A percentile compares a stretch with the other conserved stretches of the same genome.
phyloP scores from a whole-genome alignment of 2,797 vertebrate species.

The Pangasius sanitwongsei region DNA sequence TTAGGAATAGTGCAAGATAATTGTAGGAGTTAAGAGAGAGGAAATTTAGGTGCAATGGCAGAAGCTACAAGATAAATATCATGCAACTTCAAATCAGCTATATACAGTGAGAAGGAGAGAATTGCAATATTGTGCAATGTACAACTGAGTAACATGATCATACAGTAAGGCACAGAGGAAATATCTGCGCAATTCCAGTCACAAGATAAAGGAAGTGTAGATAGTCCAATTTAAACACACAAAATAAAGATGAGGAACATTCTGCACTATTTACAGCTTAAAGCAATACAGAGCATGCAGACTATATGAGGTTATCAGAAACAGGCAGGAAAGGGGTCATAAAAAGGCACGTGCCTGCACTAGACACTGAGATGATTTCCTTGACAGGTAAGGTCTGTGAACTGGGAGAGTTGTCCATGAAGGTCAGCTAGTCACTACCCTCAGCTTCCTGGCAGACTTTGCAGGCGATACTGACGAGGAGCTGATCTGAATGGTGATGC shows the following conservation, averaged over 20 bases:
- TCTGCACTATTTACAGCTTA: neutral
- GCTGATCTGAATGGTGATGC: neutral
- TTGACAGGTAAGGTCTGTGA: neutral
- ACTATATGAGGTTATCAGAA: neutral
- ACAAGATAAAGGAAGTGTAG: neutral
- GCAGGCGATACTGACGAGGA: neutral
- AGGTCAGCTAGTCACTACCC: neutral
- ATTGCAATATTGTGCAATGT: conserved; percentile 20
- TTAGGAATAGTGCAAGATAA: neutral
- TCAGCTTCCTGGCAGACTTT: neutral
- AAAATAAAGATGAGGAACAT: neutral
- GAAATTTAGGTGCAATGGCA: neutral
- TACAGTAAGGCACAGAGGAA: too few species aligned
- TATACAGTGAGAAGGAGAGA: neutral
- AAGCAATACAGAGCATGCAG: neutral
- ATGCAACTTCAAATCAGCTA: neutral
- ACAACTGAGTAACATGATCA: conserved; percentile 11
- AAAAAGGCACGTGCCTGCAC: neutral
- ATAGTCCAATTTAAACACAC: neutral
- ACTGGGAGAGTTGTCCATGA: neutral
- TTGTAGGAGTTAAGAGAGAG: neutral
- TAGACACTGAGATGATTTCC: neutral
- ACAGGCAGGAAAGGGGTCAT: neutral
- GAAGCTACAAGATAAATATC: neutral
- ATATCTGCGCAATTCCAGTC: neutral